A percentile compares a stretch with the other conserved stretches of the same genome.
Conservation (phyloP, 1,140 invertebrate species). For the Drosophila ogumai region DNA sequence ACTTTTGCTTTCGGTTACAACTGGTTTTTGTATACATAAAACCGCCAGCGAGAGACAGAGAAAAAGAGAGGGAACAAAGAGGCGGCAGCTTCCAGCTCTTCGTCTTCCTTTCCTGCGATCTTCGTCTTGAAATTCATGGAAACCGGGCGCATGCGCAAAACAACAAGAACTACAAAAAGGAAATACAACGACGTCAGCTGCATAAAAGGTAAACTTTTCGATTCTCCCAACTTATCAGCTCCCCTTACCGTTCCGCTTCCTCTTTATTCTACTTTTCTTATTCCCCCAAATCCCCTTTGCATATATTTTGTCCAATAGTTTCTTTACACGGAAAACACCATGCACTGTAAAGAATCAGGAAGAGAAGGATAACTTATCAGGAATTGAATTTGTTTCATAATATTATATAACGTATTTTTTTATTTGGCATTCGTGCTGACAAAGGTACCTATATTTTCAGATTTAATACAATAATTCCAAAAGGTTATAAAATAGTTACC, state of each 20-base stretch:
- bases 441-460: no score
- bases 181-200: constrained; percentile 37
- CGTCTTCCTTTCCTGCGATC: constrained; percentile 33
- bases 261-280: neutral
- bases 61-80: constrained; percentile 17
- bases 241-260: constrained; percentile 11
- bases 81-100: constrained; percentile 51
- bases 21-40: constrained; percentile 72
- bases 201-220: constrained; percentile 53
- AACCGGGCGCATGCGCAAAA: constrained; percentile 70
- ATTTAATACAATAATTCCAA: no score
- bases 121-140: constrained; percentile 66
- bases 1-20: constrained; percentile 83
- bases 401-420: no score
- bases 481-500: no score
- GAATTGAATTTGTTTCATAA: neutral
- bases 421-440: no score
- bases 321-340: constrained; percentile 4
- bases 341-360: constrained; percentile 1
- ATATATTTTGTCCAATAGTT: constrained; percentile 14
- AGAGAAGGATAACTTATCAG: neutral
- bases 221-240: constrained; percentile 9
- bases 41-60: constrained; percentile 15
- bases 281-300: constrained; percentile 4
- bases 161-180: constrained; percentile 33